Conservation (phyloP, 2,888 invertebrate genomes). For the Amaurobius ferox region DNA sequence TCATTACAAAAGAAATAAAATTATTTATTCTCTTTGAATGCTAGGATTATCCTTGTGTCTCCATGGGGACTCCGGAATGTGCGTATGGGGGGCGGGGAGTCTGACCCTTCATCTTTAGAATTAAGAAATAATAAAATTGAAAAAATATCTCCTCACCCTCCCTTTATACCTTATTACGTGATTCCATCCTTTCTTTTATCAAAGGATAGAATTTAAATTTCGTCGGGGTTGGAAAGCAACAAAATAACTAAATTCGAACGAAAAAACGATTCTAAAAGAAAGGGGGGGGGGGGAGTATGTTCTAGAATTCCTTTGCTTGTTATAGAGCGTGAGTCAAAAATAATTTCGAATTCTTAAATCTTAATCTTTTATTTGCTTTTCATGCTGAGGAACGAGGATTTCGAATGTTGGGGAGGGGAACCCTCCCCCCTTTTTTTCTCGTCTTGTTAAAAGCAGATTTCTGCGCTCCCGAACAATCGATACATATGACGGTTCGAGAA, state of each 20-base stretch:
- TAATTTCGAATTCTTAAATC: conserved; percentile 66
- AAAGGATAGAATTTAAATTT: conserved; percentile 39
- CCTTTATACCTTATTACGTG: conserved; percentile 43
- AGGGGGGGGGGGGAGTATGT: neutral
- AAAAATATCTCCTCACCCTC: conserved; percentile 17
- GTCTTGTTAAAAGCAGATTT: conserved; percentile 64
- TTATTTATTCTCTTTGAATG: neutral
- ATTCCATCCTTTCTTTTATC: conserved; percentile 25
- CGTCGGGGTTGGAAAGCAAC: conserved; percentile 21
- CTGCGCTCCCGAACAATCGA: conserved; percentile 33
- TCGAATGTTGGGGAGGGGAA: neutral
- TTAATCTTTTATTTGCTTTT: conserved; percentile 68
- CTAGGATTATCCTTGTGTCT: neutral
- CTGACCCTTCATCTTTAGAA: neutral
- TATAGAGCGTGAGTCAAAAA: conserved; percentile 58
- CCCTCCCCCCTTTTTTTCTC: neutral
- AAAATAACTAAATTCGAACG: conserved; percentile 26
- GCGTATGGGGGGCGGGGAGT: neutral
- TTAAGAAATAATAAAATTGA: neutral
- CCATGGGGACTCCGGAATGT: neutral
- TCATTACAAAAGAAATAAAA: no score
- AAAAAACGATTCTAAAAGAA: neutral
- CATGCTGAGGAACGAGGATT: conserved; percentile 25
- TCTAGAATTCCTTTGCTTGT: conserved; percentile 41
- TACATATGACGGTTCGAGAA: neutral